Evolutionary conservation across 2,797 vertebrate genomes (phyloP).

Genomic region (Xiphorhynchus erythropygius): DNA sequence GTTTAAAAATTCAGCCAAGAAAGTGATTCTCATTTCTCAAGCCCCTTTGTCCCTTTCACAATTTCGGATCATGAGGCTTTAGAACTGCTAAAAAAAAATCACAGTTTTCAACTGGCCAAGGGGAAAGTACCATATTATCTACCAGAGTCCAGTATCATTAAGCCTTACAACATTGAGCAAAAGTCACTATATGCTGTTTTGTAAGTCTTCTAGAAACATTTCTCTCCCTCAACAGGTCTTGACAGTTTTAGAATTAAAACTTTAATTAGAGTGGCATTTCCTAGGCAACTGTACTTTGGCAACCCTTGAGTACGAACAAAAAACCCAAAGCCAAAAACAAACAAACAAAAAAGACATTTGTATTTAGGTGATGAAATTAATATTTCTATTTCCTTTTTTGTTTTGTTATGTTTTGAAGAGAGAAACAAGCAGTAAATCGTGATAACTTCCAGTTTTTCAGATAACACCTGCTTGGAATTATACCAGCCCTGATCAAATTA

Average conservation of each 20-base stretch:
- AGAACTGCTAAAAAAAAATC: not conserved
- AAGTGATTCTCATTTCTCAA: not conserved
- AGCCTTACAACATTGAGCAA: not conserved
- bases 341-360: not conserved
- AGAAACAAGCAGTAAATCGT: not conserved
- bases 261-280: constrained; percentile 2
- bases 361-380: not conserved
- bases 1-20: not conserved
- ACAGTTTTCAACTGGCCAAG: not conserved
- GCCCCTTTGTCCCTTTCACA: not conserved
- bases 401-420: not conserved
- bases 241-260: not conserved
- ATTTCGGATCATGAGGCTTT: not conserved
- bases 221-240: not conserved
- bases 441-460: not conserved
- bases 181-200: not conserved
- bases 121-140: not conserved
- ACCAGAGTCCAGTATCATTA: not conserved
- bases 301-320: not conserved
- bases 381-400: not conserved
- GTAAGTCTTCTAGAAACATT: not conserved
- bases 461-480: not conserved
- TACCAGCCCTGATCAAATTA: not conserved
- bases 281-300: not conserved
- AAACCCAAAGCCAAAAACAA: not conserved